Conservation (phyloP, 2,113 vertebrate genomes). For the Symphodus melops region DNA sequence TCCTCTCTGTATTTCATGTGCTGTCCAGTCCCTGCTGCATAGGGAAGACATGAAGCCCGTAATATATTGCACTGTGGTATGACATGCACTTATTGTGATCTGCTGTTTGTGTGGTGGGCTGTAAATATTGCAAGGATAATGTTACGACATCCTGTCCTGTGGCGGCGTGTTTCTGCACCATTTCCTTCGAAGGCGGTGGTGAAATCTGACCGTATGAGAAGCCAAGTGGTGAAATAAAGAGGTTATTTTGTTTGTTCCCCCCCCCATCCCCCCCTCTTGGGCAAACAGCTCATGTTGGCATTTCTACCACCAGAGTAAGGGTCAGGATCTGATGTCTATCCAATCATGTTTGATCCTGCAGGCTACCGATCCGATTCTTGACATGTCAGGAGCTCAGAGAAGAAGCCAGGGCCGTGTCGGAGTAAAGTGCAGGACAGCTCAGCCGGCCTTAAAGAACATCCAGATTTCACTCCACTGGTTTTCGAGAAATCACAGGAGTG, state of each 20-base stretch:
- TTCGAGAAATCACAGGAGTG: not conserved
- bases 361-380: not conserved
- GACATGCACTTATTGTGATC: slow-evolving; percentile 32
- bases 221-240: slow-evolving; percentile 31
- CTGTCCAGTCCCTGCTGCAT: not conserved
- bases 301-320: slow-evolving; percentile 1
- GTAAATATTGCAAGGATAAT: slow-evolving; percentile 52
- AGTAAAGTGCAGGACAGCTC: not conserved
- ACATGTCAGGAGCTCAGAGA: not conserved
- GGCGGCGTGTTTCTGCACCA: slow-evolving; percentile 46
- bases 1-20: slow-evolving; percentile 8
- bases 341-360: not conserved
- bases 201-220: slow-evolving; percentile 39
- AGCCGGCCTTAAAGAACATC: not conserved
- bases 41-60: slow-evolving; percentile 2
- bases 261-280: too few species aligned
- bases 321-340: not conserved
- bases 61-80: slow-evolving; percentile 3
- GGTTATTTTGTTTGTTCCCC: slow-evolving; percentile 28
- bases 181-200: slow-evolving; percentile 34
- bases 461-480: not conserved
- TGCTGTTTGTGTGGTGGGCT: slow-evolving; percentile 42
- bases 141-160: slow-evolving; percentile 59
- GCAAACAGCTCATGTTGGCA: slow-evolving; percentile 4
- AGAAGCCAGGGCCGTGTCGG: not conserved